Evolutionary conservation across 2,113 vertebrate species (phyloP).

Genomic region (Callipepla californica): DNA sequence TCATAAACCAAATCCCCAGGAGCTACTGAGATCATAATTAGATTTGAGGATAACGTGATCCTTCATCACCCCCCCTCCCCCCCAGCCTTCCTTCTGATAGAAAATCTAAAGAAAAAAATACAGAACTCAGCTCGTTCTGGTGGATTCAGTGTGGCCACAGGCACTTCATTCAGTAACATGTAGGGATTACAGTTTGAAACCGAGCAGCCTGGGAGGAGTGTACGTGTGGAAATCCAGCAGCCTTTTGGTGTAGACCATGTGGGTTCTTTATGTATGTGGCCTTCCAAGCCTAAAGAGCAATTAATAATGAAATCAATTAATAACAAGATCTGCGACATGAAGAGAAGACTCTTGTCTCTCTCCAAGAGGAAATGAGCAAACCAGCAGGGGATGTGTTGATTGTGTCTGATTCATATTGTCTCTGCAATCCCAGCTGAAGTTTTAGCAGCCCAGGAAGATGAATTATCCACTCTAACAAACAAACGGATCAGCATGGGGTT

Average conservation of each 20-base stretch:
- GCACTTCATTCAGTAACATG: slow-evolving; percentile 9
- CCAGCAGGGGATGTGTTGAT: slow-evolving; percentile 74
- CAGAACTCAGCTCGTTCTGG: neutral
- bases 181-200: neutral
- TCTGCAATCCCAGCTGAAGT: slow-evolving; percentile 62
- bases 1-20: slow-evolving; percentile 34
- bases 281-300: neutral
- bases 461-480: slow-evolving; percentile 51
- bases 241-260: neutral
- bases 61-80: accelerated
- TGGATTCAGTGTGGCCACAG: neutral
- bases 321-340: neutral
- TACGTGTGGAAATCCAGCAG: neutral
- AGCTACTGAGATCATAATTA: slow-evolving; percentile 51
- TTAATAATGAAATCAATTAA: slow-evolving; percentile 50
- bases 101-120: neutral
- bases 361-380: slow-evolving; percentile 72
- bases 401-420: slow-evolving; percentile 73
- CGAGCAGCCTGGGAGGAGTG: neutral
- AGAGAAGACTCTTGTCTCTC: slow-evolving; percentile 29
- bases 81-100: neutral
- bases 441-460: slow-evolving; percentile 58
- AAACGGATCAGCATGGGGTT: slow-evolving; percentile 72
- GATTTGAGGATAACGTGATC: slow-evolving; percentile 35
- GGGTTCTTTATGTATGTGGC: neutral